These are phyloP conservation scores for Deilephila elpenor DNA, from an alignment of 2,888 invertebrate species.

Conservation along the genomic window DNA sequence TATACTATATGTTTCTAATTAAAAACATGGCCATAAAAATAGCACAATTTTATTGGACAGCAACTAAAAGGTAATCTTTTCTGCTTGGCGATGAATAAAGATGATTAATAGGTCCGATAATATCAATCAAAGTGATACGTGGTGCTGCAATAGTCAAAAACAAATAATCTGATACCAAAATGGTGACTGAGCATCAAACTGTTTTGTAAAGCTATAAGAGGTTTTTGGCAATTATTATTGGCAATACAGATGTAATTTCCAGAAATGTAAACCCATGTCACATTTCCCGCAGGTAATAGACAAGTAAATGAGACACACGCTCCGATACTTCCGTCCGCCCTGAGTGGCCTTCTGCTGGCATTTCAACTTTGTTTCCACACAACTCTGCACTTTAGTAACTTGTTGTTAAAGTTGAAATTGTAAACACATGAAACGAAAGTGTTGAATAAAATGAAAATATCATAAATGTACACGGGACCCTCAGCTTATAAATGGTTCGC, in stretches of 20 bases:
- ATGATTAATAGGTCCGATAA: no score
- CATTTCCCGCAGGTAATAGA: conserved; percentile 41
- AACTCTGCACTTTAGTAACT: conserved; percentile 39
- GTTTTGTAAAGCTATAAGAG: not conserved
- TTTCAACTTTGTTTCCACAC: conserved; percentile 34
- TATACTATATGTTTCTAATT: no score
- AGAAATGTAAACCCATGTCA: conserved; percentile 31
- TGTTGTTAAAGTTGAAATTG: conserved; percentile 34
- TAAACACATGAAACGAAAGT: not conserved
- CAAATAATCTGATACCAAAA: not conserved
- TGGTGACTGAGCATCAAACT: no score
- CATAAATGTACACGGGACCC: conserved; percentile 4
- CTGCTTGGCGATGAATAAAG: no score
- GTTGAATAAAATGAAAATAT: conserved; percentile 21
- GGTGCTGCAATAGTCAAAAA: no score
- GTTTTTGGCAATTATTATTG: conserved; percentile 1
- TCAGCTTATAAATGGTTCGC: conserved; percentile 9
- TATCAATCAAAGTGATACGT: no score
- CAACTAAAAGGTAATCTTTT: no score
- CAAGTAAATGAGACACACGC: conserved; percentile 44
- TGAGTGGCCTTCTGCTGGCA: conserved; percentile 40
- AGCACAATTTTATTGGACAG: no score
- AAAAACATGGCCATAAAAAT: no score
- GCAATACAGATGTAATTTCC: not conserved
- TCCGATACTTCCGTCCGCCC: conserved; percentile 43